Percentiles rank a stretch among this genome's conserved stretches.
phyloP scores from a whole-genome alignment of 2,113 vertebrate species.

The Nannobrachium achirus region DNA sequence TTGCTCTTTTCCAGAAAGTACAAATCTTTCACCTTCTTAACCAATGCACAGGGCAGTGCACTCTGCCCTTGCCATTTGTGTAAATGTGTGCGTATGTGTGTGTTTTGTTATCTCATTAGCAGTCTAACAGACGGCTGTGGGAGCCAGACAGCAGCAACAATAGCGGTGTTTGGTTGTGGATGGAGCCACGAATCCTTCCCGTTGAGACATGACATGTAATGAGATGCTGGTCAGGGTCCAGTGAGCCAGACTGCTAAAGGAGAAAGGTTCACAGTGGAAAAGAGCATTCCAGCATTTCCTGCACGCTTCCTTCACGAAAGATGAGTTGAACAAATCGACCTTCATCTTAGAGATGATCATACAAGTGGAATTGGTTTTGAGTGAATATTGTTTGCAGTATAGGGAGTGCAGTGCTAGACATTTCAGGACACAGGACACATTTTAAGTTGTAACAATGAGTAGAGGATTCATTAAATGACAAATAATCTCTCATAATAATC shows the following conservation, averaged over 20 bases:
- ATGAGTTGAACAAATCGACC: not conserved
- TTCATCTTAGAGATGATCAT: too few relatives aligned
- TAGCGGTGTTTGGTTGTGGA: not conserved
- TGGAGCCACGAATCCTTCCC: not conserved
- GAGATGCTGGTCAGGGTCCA: constrained; percentile 19
- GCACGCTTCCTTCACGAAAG: too few relatives aligned
- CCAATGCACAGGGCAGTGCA: too few relatives aligned
- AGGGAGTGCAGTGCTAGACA: too few relatives aligned
- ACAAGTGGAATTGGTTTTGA: too few relatives aligned
- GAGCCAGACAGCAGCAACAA: not conserved
- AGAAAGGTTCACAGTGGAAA: not conserved
- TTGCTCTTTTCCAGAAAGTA: too few relatives aligned
- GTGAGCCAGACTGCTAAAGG: constrained; percentile 11
- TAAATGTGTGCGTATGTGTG: not conserved
- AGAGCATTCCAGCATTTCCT: not conserved
- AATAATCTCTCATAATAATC: too few relatives aligned
- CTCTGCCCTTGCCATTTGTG: not conserved
- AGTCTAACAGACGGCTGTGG: constrained; percentile 3
- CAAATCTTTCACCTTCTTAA: too few relatives aligned
- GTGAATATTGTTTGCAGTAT: too few relatives aligned
- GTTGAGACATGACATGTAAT: constrained; percentile 8
- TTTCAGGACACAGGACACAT: too few relatives aligned
- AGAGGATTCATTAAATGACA: too few relatives aligned
- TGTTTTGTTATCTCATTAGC: constrained; percentile 22
- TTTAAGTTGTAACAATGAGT: too few relatives aligned